phyloP scores from a whole-genome alignment of 2,113 vertebrate genomes.

The Catharus minimus region DNA sequence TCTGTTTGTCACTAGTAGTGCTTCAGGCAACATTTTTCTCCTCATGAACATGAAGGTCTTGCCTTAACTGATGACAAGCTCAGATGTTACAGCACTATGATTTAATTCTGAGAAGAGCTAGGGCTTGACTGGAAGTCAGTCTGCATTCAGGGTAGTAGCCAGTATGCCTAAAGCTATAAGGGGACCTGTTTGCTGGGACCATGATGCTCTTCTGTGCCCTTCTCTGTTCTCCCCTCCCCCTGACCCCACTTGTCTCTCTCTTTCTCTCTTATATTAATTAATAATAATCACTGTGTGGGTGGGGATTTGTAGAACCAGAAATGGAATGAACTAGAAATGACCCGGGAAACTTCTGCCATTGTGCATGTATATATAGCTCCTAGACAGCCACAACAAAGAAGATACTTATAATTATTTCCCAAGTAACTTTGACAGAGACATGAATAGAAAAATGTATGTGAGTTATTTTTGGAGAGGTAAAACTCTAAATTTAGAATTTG shows the following conservation, averaged over 20 bases:
- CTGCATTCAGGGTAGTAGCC: background rate
- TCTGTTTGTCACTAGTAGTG: background rate
- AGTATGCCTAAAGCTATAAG: background rate
- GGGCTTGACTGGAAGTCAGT: background rate
- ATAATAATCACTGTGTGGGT: constrained; percentile 21
- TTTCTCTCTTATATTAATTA: constrained; percentile 14
- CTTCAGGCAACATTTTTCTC: background rate
- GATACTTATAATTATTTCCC: constrained; percentile 3
- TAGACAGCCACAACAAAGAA: constrained; percentile 32
- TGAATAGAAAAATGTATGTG: background rate
- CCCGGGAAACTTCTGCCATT: constrained; percentile 15
- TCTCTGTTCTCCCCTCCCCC: background rate
- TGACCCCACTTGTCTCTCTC: background rate
- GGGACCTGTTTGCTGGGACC: background rate
- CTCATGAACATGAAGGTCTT: background rate
- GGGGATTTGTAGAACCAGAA: background rate
- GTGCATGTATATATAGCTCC: background rate
- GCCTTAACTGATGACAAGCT: background rate
- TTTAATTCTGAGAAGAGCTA: background rate
- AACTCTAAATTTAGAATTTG: background rate
- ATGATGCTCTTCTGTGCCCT: background rate
- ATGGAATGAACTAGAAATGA: constrained; percentile 25
- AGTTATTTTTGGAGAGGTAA: constrained; percentile 33
- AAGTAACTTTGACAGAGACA: background rate
- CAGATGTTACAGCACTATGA: background rate